These are phyloP conservation scores for Drosophila arawakana DNA, from an alignment of 1,140 invertebrate genomes.

Conservation along the genomic window DNA sequence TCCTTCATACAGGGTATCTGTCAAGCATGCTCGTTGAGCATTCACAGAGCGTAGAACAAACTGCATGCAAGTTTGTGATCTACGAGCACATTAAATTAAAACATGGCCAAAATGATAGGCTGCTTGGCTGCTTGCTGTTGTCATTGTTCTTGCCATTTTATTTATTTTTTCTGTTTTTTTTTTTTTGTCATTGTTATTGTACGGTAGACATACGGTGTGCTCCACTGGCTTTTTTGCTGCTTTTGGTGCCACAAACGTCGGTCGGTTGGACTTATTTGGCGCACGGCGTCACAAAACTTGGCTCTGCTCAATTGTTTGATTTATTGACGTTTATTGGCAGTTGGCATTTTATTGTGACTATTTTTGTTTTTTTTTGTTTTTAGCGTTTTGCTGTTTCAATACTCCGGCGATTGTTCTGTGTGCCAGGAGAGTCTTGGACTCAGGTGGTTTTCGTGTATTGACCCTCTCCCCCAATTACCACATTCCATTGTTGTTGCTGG, in stretches of 20 bases:
- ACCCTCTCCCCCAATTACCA: background rate
- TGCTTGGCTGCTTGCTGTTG: background rate
- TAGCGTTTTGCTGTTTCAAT: background rate
- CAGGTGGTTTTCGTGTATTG: slow-evolving; percentile 25
- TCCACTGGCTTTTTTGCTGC: slow-evolving; percentile 14
- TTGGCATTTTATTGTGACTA: slow-evolving; percentile 80
- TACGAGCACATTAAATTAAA: slow-evolving; percentile 7
- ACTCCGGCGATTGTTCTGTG: background rate
- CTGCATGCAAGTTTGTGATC: background rate
- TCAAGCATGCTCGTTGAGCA: no score
- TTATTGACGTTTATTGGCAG: slow-evolving; percentile 79
- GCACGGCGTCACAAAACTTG: slow-evolving; percentile 60
- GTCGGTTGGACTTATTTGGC: slow-evolving; percentile 67
- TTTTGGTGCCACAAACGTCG: slow-evolving; percentile 14
- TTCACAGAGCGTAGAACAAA: background rate
- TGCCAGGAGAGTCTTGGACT: slow-evolving; percentile 8
- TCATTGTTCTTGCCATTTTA: background rate
- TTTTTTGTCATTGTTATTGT: background rate
- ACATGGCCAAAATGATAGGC: background rate
- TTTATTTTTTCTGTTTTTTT: background rate
- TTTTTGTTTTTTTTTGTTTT: slow-evolving; percentile 18
- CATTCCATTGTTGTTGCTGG: slow-evolving; percentile 16
- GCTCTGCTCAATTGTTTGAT: slow-evolving; percentile 76
- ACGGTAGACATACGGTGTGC: background rate
- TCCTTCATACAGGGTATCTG: background rate